phyloP scores from a whole-genome alignment of 1,140 invertebrate species.

The Drosophila setifemur region DNA sequence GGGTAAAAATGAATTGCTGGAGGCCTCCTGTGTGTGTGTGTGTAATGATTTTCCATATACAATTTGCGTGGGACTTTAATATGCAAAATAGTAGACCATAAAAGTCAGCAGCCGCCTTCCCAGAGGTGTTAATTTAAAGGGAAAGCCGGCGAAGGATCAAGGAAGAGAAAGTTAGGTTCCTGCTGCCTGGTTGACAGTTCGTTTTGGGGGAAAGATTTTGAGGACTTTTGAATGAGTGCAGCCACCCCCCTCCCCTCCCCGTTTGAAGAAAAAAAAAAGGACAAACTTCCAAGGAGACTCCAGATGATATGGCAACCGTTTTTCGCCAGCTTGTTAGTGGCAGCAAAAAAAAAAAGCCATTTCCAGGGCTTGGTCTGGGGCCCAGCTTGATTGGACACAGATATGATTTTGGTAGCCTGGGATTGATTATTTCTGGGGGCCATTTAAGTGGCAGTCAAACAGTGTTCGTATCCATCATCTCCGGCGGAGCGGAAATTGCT shows the following conservation, averaged over 20 bases:
- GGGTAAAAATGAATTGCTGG: conserved; percentile 63
- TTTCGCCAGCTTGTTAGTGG: conserved; percentile 23
- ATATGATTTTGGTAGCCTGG: conserved; percentile 20
- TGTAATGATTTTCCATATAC: conserved; percentile 64
- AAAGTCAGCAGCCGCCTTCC: conserved; percentile 53
- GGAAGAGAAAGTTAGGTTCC: background rate
- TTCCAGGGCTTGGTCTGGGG: background rate
- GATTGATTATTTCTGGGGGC: conserved; percentile 44
- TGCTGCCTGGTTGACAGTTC: conserved; percentile 32
- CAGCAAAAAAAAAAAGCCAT: conserved; percentile 7
- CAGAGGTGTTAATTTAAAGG: conserved; percentile 48
- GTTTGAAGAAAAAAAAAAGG: too few relatives aligned
- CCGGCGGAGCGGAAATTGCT: conserved; percentile 37
- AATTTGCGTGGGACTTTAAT: conserved; percentile 58
- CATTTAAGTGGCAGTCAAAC: conserved; percentile 33
- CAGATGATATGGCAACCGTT: conserved; percentile 45
- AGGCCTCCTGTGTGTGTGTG: conserved; percentile 10
- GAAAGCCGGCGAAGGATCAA: conserved; percentile 18
- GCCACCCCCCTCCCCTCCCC: too few relatives aligned
- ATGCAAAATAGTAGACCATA: conserved; percentile 67
- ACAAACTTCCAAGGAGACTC: conserved; percentile 21
- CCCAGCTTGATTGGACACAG: conserved; percentile 27
- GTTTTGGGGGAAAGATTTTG: background rate
- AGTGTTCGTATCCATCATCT: conserved; percentile 17
- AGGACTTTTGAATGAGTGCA: background rate